Evolutionary conservation across 2,888 invertebrate genomes (phyloP).

Genomic region (Diplazon laetatorius): DNA sequence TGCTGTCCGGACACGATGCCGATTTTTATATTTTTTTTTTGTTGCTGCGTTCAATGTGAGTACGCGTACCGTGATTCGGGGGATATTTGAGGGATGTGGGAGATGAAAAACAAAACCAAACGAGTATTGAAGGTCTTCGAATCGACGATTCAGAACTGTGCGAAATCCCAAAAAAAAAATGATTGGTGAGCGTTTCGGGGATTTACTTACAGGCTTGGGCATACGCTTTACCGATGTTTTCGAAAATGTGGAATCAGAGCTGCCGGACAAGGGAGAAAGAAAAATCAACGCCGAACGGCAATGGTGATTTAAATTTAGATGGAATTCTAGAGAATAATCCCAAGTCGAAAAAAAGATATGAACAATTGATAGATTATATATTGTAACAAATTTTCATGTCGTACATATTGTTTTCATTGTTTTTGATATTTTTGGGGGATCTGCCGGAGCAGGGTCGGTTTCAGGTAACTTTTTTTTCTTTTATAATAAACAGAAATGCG

Average conservation of each 20-base stretch:
- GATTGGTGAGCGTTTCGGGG: constrained; percentile 35
- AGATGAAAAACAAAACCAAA: constrained; percentile 23
- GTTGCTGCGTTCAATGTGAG: constrained; percentile 36
- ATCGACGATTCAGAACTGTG: constrained; percentile 38
- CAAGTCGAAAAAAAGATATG: too few relatives aligned
- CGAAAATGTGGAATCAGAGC: constrained; percentile 14
- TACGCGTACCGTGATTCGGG: constrained; percentile 25
- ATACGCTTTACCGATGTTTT: constrained; percentile 21
- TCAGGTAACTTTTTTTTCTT: too few relatives aligned
- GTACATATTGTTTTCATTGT: too few relatives aligned
- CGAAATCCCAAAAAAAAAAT: constrained; percentile 50
- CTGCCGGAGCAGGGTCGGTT: too few relatives aligned
- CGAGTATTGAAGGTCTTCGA: constrained; percentile 29
- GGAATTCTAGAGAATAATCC: too few relatives aligned
- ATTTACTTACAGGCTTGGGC: constrained; percentile 11
- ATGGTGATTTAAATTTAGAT: not conserved
- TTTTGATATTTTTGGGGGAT: too few relatives aligned
- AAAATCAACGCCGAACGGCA: not conserved
- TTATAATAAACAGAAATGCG: too few relatives aligned
- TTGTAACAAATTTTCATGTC: too few relatives aligned
- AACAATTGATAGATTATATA: too few relatives aligned
- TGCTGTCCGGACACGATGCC: constrained; percentile 52
- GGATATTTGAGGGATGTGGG: not conserved
- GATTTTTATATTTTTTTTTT: too few relatives aligned
- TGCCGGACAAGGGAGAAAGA: not conserved